Percentiles rank a stretch among this genome's conserved stretches.
These are phyloP conservation scores for Hemiprocne comata DNA, from an alignment of 2,113 vertebrate genomes.

Conservation along the genomic window DNA sequence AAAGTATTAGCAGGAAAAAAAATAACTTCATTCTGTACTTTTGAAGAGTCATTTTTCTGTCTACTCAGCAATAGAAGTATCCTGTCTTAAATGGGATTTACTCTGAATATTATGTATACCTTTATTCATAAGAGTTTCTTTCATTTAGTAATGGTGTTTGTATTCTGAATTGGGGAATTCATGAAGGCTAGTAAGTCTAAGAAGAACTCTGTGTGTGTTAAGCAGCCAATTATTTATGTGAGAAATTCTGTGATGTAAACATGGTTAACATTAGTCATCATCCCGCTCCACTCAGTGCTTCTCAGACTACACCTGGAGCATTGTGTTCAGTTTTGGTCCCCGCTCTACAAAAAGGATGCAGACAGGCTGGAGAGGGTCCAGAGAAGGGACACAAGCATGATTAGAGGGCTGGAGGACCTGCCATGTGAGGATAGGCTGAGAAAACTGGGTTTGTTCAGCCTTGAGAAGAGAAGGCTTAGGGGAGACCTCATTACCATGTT, in stretches of 20 bases:
- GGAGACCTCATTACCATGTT: too few relatives aligned
- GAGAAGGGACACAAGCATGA: too few relatives aligned
- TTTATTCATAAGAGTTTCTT: background rate
- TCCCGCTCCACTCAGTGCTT: too few relatives aligned
- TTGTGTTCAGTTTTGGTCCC: too few relatives aligned
- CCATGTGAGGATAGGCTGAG: too few relatives aligned
- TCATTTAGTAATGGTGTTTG: background rate
- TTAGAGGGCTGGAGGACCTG: too few relatives aligned
- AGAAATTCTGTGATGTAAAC: background rate
- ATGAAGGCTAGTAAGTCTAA: background rate
- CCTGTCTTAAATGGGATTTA: background rate
- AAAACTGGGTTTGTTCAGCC: too few relatives aligned
- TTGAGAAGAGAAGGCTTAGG: too few relatives aligned
- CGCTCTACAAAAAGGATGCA: too few relatives aligned
- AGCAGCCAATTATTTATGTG: background rate
- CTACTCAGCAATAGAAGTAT: background rate
- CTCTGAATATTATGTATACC: background rate
- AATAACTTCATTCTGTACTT: background rate
- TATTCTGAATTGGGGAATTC: background rate
- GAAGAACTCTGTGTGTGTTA: background rate
- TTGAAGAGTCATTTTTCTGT: background rate
- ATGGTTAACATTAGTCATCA: background rate
- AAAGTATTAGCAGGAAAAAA: background rate
- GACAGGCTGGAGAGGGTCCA: too few relatives aligned
- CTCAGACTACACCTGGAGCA: too few relatives aligned